Evolutionary conservation across 2,113 vertebrate genomes (phyloP).

Genomic region (Caracal caracal): DNA sequence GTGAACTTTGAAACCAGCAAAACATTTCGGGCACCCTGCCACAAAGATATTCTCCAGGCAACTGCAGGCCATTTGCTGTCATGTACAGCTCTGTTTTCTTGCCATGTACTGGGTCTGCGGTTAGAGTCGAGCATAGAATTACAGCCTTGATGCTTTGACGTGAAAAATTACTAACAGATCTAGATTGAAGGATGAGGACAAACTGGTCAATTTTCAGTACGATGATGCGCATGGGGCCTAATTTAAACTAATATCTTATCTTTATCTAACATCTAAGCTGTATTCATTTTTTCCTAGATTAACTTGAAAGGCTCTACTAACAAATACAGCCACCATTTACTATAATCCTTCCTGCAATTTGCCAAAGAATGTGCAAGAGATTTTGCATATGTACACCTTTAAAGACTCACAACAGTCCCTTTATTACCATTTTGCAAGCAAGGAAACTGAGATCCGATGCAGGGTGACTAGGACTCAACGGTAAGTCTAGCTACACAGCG

Average conservation of each 20-base stretch:
- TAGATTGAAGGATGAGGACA: background rate
- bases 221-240: background rate
- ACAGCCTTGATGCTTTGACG: background rate
- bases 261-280: background rate
- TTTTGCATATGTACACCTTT: background rate
- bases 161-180: constrained; percentile 11
- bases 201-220: background rate
- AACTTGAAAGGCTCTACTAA: constrained; percentile 3
- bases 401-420: background rate
- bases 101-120: background rate
- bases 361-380: background rate
- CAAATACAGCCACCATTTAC: background rate
- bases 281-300: background rate
- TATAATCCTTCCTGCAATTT: background rate
- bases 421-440: background rate
- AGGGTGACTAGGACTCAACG: background rate
- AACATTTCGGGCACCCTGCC: background rate
- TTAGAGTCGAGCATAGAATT: background rate
- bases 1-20: constrained; percentile 59
- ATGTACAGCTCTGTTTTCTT: background rate
- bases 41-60: constrained; percentile 23
- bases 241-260: background rate
- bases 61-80: background rate
- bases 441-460: background rate
- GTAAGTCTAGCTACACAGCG: background rate